Conservation (phyloP, 2,797 vertebrate species). For the Potorous gilbertii region DNA sequence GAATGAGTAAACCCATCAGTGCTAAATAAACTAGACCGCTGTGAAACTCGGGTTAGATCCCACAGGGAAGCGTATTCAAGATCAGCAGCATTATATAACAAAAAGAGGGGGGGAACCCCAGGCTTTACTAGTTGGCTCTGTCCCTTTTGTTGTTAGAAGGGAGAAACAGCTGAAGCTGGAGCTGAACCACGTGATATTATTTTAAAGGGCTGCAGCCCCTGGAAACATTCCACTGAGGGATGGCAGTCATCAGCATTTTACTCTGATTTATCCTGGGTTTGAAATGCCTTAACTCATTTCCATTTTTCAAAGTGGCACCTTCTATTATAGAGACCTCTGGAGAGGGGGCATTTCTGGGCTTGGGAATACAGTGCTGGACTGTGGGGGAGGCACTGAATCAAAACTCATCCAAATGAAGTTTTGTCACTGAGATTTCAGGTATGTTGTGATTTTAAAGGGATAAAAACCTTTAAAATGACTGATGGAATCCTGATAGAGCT, state of each 20-base stretch:
- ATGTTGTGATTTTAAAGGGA: slow-evolving; percentile 31
- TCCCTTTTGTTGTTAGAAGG: slow-evolving; percentile 71
- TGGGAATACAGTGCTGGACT: slow-evolving; percentile 57
- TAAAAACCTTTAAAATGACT: not conserved
- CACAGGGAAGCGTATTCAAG: slow-evolving; percentile 59
- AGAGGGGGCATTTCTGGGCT: slow-evolving; percentile 47
- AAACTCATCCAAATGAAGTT: slow-evolving; percentile 45
- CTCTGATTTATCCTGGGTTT: slow-evolving; percentile 64
- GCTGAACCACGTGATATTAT: slow-evolving; percentile 71
- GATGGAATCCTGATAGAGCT: no score
- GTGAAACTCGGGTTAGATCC: slow-evolving; percentile 76
- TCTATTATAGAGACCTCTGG: slow-evolving; percentile 54
- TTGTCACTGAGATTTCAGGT: not conserved
- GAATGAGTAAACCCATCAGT: slow-evolving; percentile 78
- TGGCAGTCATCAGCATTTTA: slow-evolving; percentile 67
- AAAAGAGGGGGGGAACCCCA: slow-evolving; percentile 17
- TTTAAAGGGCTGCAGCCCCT: slow-evolving; percentile 75
- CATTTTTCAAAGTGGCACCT: slow-evolving; percentile 61
- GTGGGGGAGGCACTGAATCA: slow-evolving; percentile 48
- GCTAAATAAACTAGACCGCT: slow-evolving; percentile 79
- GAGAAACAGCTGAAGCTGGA: slow-evolving; percentile 63
- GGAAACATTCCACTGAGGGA: slow-evolving; percentile 75
- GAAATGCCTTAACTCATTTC: slow-evolving; percentile 64
- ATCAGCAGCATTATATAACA: slow-evolving; percentile 78
- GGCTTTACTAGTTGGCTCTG: slow-evolving; percentile 60